Evolutionary conservation across 2,113 vertebrate species (phyloP), one percentile per base, ranked within the genome.

Genomic region (Chitala chitala): DNA sequence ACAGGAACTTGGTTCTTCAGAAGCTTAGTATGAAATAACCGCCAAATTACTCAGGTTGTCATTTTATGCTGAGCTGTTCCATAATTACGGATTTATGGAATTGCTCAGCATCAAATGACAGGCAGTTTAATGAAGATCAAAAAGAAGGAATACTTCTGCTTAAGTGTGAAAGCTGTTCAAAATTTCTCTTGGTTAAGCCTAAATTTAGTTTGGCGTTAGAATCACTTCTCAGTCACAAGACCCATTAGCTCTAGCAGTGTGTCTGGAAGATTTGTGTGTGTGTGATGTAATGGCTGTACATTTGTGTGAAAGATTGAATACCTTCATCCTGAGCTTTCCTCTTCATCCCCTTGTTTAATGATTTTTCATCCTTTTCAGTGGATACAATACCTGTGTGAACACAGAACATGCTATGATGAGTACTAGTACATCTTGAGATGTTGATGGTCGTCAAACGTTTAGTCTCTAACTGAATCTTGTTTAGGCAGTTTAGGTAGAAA

Each of bases 311-410:
- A n/a, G 38, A 59, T 5, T 31, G 10, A 36, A 54, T 63, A 92
- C 91, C 90, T 91, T 85, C 80, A 44, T 88, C 86, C 40, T 74
- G 59, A 31, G 85, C 85, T 81, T 89, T 90, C 63, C 90, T 88
- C 80, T 92, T 92, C 76, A 66, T 69, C 33, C 85, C 76, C 76
- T 82, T 82, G 65, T 48, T 79, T 6, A 71, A 50, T 20, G 40
- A 38, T 3, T 3, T 22, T 0, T 76, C 76, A 0, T 79, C 76
- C 42, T 5, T 78, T 7, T 82, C 78, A 6, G n/a, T 4, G 12
- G 22, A 51, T 0, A 24, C 65, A 13, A 24, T 53, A n/a, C 88
- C 82, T 26, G 58, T 33, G 3, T 69, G 31, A 31, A 5, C 22
- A 48, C n/a, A 46, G n/a, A 50, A 17, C 42, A 69, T 26, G n/a